These are phyloP conservation scores for Ctenosaura bakeri DNA, from an alignment of 2,797 vertebrate genomes.

Conservation along the genomic window DNA sequence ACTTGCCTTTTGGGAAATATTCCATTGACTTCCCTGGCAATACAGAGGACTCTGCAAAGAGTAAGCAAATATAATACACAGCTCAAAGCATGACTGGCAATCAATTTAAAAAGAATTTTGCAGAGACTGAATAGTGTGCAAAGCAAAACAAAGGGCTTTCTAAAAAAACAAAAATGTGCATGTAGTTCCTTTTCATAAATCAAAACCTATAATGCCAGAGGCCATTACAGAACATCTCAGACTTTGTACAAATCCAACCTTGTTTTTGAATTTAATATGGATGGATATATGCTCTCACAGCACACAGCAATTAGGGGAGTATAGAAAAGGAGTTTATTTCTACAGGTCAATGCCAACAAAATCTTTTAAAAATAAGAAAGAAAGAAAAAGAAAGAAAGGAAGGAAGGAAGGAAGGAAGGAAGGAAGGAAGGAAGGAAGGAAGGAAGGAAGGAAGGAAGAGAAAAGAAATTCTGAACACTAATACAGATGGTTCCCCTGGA, in stretches of 20 bases:
- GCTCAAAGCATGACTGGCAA: conserved; percentile 10
- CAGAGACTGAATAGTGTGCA: not conserved
- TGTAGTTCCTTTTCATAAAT: not conserved
- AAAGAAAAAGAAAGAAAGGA: too few relatives aligned
- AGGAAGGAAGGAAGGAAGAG: too few relatives aligned
- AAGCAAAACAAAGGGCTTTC: not conserved
- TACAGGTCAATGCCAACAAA: not conserved
- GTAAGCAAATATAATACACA: not conserved
- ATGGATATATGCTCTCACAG: not conserved
- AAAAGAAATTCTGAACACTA: not conserved
- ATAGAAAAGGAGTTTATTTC: not conserved
- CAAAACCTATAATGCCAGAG: not conserved
- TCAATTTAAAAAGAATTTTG: conserved; percentile 8
- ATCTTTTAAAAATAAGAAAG: not conserved
- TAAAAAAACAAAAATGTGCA: too few relatives aligned
- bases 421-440: too few relatives aligned
- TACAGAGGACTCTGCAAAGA: not conserved
- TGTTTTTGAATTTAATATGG: not conserved
- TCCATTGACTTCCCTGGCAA: not conserved
- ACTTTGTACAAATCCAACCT: too few relatives aligned
- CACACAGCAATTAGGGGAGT: too few relatives aligned
- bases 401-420: too few relatives aligned
- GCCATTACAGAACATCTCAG: not conserved
- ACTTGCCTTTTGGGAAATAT: not conserved
- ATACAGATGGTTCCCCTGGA: not conserved